Base-by-base conservation (phyloP, 2,888 invertebrate species). In the Cataglyphis livida region DNA sequence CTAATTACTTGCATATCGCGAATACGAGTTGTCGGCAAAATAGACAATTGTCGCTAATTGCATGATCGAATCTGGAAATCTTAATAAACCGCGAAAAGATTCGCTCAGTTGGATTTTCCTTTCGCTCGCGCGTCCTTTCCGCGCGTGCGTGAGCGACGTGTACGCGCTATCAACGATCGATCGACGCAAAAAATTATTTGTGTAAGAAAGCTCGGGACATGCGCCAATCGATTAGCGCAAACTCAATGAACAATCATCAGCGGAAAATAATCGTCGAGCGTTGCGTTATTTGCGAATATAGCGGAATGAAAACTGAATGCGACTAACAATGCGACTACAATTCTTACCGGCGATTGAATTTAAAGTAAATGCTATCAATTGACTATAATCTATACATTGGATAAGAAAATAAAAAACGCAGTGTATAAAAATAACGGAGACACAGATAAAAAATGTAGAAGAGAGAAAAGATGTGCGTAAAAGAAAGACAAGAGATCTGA, bases 21-120 rank as follows among this genome's bases (percentile, higher is more conserved):
- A 83, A 82, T 74, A 79, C 65, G 76, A 85, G 88, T 90, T 88
- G 86, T 89, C 84, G 84, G 71, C 70, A 89, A 88, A 88, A 91
- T 90, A 90, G 87, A 87, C 87, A 89, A 89, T 88, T 86, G 87
- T 84, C 85, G 89, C 89, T 90, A 91, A 92, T 92, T 88, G 87
- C 87, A 78, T 83, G 87, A 87, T 91, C 76, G 83, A 74, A 86
- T 88, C 88, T 88, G 84, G 68, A 48, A 84, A 85, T 84, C 75
- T 86, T 90, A 88, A 90, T 90, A 88, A 88, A 82, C 87, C 89
- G 86, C 87, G 86, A 88, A 90, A 85, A 44, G 51, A 38, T 28
- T 51, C 48, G 41, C 32, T 28, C 15, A 15, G 18, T 21, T 57
- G 57, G 51, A 66, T 64, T 78, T 51, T 25, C 21, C 0, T 18